phyloP scores from a whole-genome alignment of 2,888 invertebrate species.

The Drosophila mulleri region DNA sequence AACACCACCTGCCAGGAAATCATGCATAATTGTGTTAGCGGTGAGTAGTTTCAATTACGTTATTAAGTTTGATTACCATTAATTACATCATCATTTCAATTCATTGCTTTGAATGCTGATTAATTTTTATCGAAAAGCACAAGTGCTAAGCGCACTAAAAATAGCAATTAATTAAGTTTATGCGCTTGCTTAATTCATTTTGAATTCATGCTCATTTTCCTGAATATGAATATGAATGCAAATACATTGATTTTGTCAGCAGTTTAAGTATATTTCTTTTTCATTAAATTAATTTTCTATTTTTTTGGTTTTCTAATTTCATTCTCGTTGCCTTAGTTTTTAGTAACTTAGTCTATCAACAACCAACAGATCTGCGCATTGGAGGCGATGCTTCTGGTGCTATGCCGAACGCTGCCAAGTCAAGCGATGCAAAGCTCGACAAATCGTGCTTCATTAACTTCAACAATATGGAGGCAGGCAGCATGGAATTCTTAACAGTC shows the following conservation, averaged over 20 bases:
- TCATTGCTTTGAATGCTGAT: background rate
- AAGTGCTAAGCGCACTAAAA: background rate
- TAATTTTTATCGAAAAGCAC: no score
- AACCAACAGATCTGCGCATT: constrained; percentile 75
- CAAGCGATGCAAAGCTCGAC: constrained; percentile 63
- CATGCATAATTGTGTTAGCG: constrained; percentile 88
- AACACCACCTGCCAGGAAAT: constrained; percentile 91
- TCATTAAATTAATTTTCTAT: constrained; percentile 45
- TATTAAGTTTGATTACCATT: background rate
- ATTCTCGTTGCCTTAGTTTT: constrained; percentile 75
- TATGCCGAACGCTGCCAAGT: constrained; percentile 36
- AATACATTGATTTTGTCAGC: background rate
- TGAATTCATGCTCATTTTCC: background rate
- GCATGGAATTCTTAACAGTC: constrained; percentile 89
- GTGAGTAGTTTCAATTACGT: constrained; percentile 56
- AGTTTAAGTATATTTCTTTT: constrained; percentile 12
- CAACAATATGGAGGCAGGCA: constrained; percentile 82
- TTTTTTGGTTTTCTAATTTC: constrained; percentile 46
- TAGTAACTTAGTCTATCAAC: constrained; percentile 80
- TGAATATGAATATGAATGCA: background rate
- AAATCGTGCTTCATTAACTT: constrained; percentile 76
- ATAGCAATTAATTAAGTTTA: background rate
- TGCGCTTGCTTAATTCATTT: background rate
- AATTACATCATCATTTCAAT: background rate
- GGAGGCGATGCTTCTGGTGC: constrained; percentile 51